Percentiles rank a stretch among this genome's conserved stretches.
phyloP scores from a whole-genome alignment of 1,140 invertebrate genomes.

The Drepana arcuata region DNA sequence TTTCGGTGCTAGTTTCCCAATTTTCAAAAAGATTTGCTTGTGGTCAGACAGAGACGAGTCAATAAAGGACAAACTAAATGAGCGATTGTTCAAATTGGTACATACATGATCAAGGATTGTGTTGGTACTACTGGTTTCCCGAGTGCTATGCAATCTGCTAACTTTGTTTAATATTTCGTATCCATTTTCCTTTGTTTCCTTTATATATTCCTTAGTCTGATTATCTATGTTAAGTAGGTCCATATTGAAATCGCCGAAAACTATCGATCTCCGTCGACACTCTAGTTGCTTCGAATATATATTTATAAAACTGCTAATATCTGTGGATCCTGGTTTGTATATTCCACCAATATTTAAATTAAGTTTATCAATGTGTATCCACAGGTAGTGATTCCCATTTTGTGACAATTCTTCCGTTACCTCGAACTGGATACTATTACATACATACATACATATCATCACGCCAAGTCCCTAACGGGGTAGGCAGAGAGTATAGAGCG shows the following conservation, averaged over 20 bases:
- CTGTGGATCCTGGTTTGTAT: background rate
- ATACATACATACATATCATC: too few relatives aligned
- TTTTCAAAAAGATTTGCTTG: conserved; percentile 9
- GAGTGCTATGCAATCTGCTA: conserved; percentile 9
- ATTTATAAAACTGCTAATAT: background rate
- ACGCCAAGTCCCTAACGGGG: too few relatives aligned
- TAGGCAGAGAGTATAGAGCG: too few relatives aligned
- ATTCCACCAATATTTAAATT: background rate
- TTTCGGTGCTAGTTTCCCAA: background rate
- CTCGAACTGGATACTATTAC: background rate
- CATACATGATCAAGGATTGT: conserved; percentile 12
- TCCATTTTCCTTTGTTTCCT: conserved; percentile 9
- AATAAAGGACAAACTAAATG: conserved; percentile 7
- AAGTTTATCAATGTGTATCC: background rate
- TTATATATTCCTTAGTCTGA: conserved; percentile 6
- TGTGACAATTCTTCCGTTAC: background rate
- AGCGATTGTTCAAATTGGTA: conserved; percentile 9
- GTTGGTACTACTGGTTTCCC: conserved; percentile 9
- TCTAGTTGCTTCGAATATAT: background rate
- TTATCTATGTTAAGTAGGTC: background rate
- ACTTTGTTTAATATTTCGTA: conserved; percentile 15
- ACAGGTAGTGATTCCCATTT: background rate
- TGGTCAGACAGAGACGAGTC: conserved; percentile 12
- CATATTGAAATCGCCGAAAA: conserved; percentile 1
- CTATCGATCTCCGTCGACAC: background rate